These are phyloP conservation scores for Tokudaia tokunoshimensis DNA, from an alignment of 2,797 vertebrate species.

Conservation along the genomic window DNA sequence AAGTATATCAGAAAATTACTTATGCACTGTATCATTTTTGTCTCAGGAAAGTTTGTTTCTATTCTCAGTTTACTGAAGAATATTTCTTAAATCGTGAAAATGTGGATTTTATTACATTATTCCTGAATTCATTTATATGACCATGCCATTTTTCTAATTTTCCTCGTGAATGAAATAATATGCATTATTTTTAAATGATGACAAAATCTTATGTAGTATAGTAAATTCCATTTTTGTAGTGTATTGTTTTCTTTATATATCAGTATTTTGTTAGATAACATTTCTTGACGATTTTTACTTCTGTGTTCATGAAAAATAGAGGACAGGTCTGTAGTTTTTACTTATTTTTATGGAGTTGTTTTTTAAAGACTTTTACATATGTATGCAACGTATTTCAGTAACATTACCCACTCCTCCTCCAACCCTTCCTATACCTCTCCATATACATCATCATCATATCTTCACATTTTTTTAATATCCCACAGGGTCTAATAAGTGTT, in stretches of 20 bases:
- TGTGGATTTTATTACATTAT: background rate
- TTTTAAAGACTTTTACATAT: background rate
- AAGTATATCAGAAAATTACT: background rate
- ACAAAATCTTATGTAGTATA: background rate
- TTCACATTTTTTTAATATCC: background rate
- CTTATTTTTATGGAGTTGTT: background rate
- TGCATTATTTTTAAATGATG: background rate
- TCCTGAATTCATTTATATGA: background rate
- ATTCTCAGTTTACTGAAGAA: background rate
- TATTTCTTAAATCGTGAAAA: background rate
- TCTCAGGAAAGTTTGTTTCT: background rate
- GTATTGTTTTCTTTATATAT: background rate
- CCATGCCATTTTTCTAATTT: background rate
- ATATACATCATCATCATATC: background rate
- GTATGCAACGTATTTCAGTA: background rate
- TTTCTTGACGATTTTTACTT: background rate
- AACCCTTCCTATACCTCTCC: background rate
- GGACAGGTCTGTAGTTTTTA: background rate
- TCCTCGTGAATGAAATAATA: background rate
- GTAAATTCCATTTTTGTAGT: background rate
- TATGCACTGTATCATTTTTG: background rate
- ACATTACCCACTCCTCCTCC: background rate
- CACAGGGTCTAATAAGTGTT: background rate
- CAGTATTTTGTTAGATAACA: background rate
- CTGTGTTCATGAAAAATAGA: background rate